These are phyloP conservation scores for Drosophila ananassae DNA, from an alignment of 1,140 invertebrate genomes.

Conservation along the genomic window DNA sequence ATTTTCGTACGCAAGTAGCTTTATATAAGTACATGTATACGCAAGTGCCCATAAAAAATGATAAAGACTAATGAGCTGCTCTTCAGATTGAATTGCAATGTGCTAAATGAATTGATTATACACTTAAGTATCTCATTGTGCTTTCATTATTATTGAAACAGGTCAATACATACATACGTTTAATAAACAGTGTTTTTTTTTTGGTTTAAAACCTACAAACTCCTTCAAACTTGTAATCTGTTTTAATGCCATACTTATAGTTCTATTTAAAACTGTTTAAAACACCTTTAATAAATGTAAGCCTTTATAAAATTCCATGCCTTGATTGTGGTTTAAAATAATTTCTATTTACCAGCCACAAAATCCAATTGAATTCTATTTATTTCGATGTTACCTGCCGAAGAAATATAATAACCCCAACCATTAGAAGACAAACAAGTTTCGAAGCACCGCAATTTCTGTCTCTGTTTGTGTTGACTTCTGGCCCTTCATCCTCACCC, in stretches of 20 bases:
- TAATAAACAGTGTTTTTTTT: background rate
- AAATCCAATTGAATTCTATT: conserved; percentile 25
- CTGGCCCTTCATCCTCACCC: conserved; percentile 4
- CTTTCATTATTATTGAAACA: conserved; percentile 6
- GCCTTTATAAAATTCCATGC: background rate
- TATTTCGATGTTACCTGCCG: conserved; percentile 26
- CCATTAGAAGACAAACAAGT: conserved; percentile 42
- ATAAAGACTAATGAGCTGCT: conserved; percentile 43
- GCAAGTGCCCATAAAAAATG: conserved; percentile 18
- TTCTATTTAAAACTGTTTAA: background rate
- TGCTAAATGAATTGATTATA: conserved; percentile 43
- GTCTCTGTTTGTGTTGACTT: conserved; percentile 34
- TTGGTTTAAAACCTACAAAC: background rate
- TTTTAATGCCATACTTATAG: too few species aligned
- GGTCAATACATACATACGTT: background rate
- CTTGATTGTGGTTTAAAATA: background rate
- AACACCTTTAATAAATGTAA: too few species aligned
- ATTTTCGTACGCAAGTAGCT: conserved; percentile 18
- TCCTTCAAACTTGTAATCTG: too few species aligned
- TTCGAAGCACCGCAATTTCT: conserved; percentile 39
- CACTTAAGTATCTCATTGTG: conserved; percentile 15
- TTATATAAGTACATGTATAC: background rate
- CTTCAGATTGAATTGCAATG: conserved; percentile 28
- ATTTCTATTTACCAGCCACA: conserved; percentile 5
- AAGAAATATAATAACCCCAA: conserved; percentile 41